Evolutionary conservation across 2,113 vertebrate genomes (phyloP).

Genomic region (Xenopus borealis): DNA sequence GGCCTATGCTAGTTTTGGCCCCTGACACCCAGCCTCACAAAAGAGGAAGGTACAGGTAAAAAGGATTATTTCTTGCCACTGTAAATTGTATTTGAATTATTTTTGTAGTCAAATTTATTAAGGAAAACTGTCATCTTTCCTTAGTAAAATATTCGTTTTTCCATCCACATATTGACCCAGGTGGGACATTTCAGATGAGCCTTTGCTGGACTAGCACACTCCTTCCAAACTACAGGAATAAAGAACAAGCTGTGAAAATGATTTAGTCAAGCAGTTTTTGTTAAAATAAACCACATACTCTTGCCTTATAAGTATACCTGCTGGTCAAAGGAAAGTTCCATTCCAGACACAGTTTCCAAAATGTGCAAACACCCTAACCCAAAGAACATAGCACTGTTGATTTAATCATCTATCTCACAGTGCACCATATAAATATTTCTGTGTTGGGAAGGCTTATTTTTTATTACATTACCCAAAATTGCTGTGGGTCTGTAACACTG

Average conservation of each 20-base stretch:
- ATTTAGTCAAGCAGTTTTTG: slow-evolving; percentile 5
- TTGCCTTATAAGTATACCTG: background rate
- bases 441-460: no score
- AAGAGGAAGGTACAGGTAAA: no score
- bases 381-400: no score
- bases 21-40: no score
- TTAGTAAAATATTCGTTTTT: slow-evolving; percentile 35
- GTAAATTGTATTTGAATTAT: slow-evolving; percentile 16
- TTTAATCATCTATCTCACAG: no score
- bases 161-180: slow-evolving; percentile 39
- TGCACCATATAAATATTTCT: no score
- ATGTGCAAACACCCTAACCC: no score
- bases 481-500: no score
- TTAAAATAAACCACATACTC: background rate
- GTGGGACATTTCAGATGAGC: slow-evolving; percentile 30
- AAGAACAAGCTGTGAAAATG: slow-evolving; percentile 13
- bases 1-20: no score
- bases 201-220: slow-evolving; percentile 11
- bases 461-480: no score
- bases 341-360: no score
- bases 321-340: background rate
- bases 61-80: slow-evolving; percentile 2
- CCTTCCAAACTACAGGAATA: slow-evolving; percentile 22
- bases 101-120: slow-evolving; percentile 15
- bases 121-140: slow-evolving; percentile 36